Evolutionary conservation across 2,797 vertebrate genomes (phyloP).

Genomic region (Picus viridis): DNA sequence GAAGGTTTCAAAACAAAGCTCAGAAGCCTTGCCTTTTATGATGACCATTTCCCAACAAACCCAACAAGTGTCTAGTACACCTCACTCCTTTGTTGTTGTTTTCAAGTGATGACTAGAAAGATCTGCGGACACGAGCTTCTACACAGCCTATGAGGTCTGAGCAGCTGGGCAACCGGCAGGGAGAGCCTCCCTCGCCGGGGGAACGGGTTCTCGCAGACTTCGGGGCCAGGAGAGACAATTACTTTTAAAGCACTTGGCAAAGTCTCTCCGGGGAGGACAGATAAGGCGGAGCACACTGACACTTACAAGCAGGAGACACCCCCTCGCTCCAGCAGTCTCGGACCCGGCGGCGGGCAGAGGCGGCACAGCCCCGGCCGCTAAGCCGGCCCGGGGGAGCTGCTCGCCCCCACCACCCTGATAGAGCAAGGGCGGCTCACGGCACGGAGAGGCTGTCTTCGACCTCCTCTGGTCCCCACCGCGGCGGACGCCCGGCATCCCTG

Average conservation of each 20-base stretch:
- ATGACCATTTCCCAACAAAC: neutral
- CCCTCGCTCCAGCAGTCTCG: neutral
- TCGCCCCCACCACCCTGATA: neutral
- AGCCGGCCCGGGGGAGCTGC: neutral
- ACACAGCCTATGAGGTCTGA: neutral
- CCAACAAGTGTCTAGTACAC: slow-evolving; percentile 59
- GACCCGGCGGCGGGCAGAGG: neutral
- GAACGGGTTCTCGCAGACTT: neutral
- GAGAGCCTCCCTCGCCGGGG: neutral
- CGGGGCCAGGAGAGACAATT: neutral
- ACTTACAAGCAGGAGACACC: neutral
- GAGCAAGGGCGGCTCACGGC: neutral
- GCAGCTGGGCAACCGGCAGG: neutral
- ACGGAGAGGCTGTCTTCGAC: neutral
- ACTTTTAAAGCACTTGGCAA: slow-evolving; percentile 7
- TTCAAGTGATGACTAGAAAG: slow-evolving; percentile 9
- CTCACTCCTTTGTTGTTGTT: neutral
- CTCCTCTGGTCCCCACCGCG: neutral
- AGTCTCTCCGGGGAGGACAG: neutral
- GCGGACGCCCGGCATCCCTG: neutral
- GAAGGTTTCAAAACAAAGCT: neutral
- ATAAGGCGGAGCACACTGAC: neutral
- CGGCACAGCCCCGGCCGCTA: neutral
- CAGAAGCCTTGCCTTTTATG: neutral
- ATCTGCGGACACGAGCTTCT: neutral